Evolutionary conservation across 1,140 invertebrate genomes (phyloP), one percentile per base, ranked within the genome.

Genomic region (Sinonovacula constricta): DNA sequence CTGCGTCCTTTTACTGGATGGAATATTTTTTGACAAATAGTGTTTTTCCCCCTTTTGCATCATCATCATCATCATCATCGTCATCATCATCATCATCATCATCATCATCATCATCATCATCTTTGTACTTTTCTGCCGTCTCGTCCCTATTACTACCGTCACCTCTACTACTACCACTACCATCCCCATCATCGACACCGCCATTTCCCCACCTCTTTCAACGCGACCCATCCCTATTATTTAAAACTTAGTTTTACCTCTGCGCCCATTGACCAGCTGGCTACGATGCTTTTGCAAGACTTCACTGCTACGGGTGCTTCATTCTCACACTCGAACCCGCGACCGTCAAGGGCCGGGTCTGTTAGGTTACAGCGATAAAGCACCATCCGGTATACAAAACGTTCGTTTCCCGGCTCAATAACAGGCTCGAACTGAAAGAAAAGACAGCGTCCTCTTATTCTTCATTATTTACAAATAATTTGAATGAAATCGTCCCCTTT

Each of bases 191-290:
- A n/a, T n/a, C n/a, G n/a, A n/a, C n/a, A n/a, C n/a, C n/a, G n/a
- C n/a, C n/a, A n/a, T n/a, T n/a, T n/a, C n/a, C n/a, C n/a, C n/a
- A n/a, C n/a, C n/a, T n/a, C n/a, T n/a, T n/a, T n/a, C n/a, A n/a
- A n/a, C n/a, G n/a, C n/a, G n/a, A n/a, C n/a, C n/a, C n/a, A n/a
- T n/a, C n/a, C n/a, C n/a, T n/a, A n/a, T n/a, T n/a, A n/a, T n/a
- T n/a, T n/a, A n/a, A n/a, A n/a, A n/a, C n/a, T n/a, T n/a, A n/a
- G n/a, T n/a, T 22, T 66, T 76, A 76, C 72, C 72, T 76, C n/a
- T 18, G n/a, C 72, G 24, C 72, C 72, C 72, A 76, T 76, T 15
- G 72, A 66, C 72, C 72, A 76, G 26, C 26, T 57, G 0, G 72
- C 72, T 12, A 76, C 72, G 14, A 67, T 15, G 31, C 24, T 66